These are phyloP conservation scores for Columba guinea DNA, from an alignment of 2,797 vertebrate species.

Conservation along the genomic window DNA sequence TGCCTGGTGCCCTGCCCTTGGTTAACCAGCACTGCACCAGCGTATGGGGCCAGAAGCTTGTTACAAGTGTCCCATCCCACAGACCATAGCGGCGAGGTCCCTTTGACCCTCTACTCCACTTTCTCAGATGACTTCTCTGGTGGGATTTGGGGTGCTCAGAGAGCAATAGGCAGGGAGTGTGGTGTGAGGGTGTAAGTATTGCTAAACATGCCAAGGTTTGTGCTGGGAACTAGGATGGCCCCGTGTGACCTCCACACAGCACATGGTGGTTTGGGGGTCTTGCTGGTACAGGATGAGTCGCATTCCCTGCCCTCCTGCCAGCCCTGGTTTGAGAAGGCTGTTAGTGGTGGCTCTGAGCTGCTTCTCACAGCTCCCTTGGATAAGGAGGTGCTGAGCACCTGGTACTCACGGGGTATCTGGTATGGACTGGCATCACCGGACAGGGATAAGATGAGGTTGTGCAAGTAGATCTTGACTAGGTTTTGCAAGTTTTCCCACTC, in stretches of 20 bases:
- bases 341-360: background rate
- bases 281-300: background rate
- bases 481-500: background rate
- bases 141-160: background rate
- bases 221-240: background rate
- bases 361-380: background rate
- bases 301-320: background rate
- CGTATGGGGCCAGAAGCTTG: background rate
- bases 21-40: background rate
- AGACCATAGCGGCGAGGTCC: background rate
- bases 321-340: background rate
- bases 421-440: rapidly evolving
- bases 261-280: background rate
- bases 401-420: background rate
- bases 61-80: background rate
- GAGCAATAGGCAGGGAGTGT: background rate
- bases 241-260: background rate
- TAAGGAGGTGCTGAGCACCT: background rate
- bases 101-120: background rate
- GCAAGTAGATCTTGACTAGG: background rate
- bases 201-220: rapidly evolving
- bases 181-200: background rate
- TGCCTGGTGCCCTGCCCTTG: background rate
- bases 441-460: background rate
- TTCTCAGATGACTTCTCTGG: background rate